Conservation (phyloP, 2,888 invertebrate genomes). For the Macrophya alboannulata region DNA sequence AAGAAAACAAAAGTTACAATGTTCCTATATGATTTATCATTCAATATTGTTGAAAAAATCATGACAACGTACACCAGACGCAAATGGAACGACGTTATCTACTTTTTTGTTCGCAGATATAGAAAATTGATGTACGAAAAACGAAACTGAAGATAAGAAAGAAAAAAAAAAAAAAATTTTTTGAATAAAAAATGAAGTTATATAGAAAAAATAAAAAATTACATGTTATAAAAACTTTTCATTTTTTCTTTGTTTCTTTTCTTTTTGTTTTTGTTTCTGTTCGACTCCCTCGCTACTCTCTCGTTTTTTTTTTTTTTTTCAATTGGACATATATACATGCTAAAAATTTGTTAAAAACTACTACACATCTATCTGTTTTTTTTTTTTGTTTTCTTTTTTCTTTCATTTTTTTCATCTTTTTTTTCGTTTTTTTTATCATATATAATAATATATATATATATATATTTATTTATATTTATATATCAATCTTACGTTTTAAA, state of each 20-base stretch:
- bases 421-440: constrained; percentile 63
- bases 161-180: background rate
- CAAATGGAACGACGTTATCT: background rate
- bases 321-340: constrained; percentile 78
- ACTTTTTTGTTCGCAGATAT: background rate
- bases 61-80: background rate
- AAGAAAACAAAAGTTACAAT: background rate
- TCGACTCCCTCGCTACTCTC: background rate
- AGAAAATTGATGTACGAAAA: background rate
- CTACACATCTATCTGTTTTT: constrained; percentile 74
- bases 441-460: constrained; percentile 67
- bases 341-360: constrained; percentile 77
- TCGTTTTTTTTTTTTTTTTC: constrained; percentile 60
- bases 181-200: background rate
- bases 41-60: background rate
- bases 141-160: background rate
- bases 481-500: constrained; percentile 70
- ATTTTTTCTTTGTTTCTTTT: constrained; percentile 1
- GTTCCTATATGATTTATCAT: background rate
- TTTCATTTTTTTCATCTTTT: constrained; percentile 38
- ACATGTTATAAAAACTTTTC: constrained; percentile 40
- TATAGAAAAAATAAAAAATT: constrained; percentile 40
- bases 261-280: constrained; percentile 51
- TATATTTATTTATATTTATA: constrained; percentile 63
- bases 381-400: constrained; percentile 59